Conservation (phyloP, 2,888 invertebrate species). For the Tanytarsus gracilentus region DNA sequence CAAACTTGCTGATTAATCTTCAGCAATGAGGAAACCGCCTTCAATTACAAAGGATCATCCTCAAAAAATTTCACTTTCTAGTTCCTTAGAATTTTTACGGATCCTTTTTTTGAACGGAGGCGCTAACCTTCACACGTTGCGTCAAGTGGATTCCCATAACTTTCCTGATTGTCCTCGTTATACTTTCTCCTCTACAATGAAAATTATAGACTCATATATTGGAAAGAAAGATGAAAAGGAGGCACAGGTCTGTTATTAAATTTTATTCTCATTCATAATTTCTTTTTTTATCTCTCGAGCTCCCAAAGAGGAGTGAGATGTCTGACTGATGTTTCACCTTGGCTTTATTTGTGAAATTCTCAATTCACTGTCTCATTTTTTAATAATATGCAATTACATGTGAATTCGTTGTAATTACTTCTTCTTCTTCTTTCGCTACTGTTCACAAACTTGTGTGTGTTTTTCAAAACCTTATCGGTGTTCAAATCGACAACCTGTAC, state of each 20-base stretch:
- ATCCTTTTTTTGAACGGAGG: constrained; percentile 4
- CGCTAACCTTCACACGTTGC: constrained; percentile 28
- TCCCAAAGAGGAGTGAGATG: no score
- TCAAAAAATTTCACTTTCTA: constrained; percentile 1
- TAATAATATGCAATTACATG: constrained; percentile 26
- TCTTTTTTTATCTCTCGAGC: background rate
- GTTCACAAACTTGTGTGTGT: background rate
- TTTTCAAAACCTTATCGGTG: constrained; percentile 18
- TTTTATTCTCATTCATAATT: constrained; percentile 17
- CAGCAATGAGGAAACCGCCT: constrained; percentile 10
- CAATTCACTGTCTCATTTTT: constrained; percentile 28
- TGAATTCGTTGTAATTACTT: constrained; percentile 17
- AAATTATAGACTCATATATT: constrained; percentile 12
- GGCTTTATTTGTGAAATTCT: background rate
- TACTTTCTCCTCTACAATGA: constrained; percentile 14
- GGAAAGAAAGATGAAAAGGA: background rate
- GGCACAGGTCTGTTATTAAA: constrained; percentile 25
- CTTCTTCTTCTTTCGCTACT: constrained; percentile 9
- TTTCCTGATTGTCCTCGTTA: constrained; percentile 18
- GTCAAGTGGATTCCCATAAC: constrained; percentile 11
- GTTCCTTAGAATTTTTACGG: background rate
- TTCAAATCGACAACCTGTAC: constrained; percentile 7
- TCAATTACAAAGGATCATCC: background rate
- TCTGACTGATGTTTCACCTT: background rate
- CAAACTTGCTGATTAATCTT: constrained; percentile 10